Base-by-base conservation (phyloP, 92 coral and sea anemone species). In the Micromussa lordhowensis region DNA sequence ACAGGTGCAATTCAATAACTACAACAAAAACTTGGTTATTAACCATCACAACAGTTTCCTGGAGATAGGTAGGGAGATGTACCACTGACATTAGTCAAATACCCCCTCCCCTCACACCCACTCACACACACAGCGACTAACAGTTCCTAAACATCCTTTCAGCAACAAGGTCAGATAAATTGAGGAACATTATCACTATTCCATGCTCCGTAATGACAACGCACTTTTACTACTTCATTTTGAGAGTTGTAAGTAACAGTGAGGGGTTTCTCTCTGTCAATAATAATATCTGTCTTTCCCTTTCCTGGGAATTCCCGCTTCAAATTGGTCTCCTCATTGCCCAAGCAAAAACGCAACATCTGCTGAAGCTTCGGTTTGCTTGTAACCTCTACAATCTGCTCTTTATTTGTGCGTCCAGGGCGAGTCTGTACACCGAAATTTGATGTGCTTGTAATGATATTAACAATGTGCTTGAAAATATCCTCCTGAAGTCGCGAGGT, bases 131-230 rank as follows among this genome's bases (percentile, higher is more conserved):
- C 85, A 48, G 13, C 57, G 21, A 32, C 16, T 14, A 63, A 81
- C 57, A 64, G 85, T 81, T 81, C 85, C 85, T 34, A 18, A n/a
- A 80, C 71, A 58, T 59, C 84, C 84, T 31, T 79, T 53, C 59
- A 64, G 54, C 59, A 77, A 76, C 15, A 89, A 68, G 68, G 57
- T 89, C 88, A 89, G 78, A 77, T 89, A 89, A 89, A 89, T 78
- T 84, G 92, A 76, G 89, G 85, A 57, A 89, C 89, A 79, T 85
- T 75, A 84, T 89, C 84, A 64, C 48, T 68, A 59, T 89, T 89
- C 92, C 92, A 89, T 35, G 85, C 83, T 61, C 92, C 89, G 51
- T 89, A 89, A 80, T 89, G 92, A 84, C 89, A 84, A 70, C 77
- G 38, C 70, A 89, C 80, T 44, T 84, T 84, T 32, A 78, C 85